These are phyloP conservation scores for Malacosoma neustria DNA, from an alignment of 2,888 invertebrate genomes.

Conservation along the genomic window DNA sequence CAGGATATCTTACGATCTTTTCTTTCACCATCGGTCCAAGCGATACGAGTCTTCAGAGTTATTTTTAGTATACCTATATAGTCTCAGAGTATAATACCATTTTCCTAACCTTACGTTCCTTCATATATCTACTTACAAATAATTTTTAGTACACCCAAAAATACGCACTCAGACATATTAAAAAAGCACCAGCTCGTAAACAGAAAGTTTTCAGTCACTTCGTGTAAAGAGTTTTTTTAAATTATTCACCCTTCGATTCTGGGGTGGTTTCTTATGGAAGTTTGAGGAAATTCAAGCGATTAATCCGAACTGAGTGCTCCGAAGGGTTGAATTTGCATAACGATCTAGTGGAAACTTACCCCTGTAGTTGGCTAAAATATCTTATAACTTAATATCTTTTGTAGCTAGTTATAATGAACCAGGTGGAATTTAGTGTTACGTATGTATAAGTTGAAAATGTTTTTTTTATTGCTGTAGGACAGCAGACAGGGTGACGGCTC, in stretches of 20 bases:
- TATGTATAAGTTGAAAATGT: too few relatives aligned
- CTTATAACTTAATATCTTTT: constrained; percentile 11
- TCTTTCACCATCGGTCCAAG: too few relatives aligned
- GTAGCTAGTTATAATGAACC: not conserved
- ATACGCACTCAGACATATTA: constrained; percentile 41
- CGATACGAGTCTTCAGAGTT: too few relatives aligned
- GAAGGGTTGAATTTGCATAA: constrained; percentile 69
- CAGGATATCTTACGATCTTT: too few relatives aligned
- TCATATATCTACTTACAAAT: too few relatives aligned
- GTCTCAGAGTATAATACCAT: too few relatives aligned
- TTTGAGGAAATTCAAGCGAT: constrained; percentile 60
- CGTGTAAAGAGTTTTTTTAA: constrained; percentile 68
- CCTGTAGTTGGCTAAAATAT: constrained; percentile 13
- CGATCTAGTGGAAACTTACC: constrained; percentile 26
- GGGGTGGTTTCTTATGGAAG: constrained; percentile 44
- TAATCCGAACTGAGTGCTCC: constrained; percentile 53
- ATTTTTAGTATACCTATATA: too few relatives aligned
- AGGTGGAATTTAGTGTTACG: not conserved
- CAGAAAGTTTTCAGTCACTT: constrained; percentile 60
- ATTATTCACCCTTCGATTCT: constrained; percentile 70
- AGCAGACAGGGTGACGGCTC: too few relatives aligned
- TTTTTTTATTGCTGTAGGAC: too few relatives aligned
- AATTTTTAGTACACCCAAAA: too few relatives aligned
- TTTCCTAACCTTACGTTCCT: too few relatives aligned
- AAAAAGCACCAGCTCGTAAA: constrained; percentile 34